Evolutionary conservation across 30 jellyfish, hydroid and myxozoan genomes (phyloP).

Genomic region (Phacellophora camtschatica): DNA sequence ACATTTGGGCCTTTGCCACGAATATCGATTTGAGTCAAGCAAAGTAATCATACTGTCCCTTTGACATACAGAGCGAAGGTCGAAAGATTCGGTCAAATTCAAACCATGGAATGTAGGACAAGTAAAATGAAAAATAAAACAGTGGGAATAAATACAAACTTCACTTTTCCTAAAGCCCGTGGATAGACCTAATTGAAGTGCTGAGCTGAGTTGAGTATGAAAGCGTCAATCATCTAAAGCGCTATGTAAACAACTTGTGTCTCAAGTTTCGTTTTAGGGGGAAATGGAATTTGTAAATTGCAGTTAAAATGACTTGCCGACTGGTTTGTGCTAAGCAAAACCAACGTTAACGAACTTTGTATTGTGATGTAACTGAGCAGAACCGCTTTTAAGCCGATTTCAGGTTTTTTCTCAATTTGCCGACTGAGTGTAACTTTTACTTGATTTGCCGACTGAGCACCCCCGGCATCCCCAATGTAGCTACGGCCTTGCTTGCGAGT

Average conservation of each 20-base stretch:
- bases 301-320: neutral
- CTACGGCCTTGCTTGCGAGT: no score
- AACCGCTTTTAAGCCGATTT: conserved; percentile 2
- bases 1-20: neutral
- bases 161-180: no score
- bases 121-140: no score
- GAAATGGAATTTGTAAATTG: neutral
- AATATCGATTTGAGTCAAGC: neutral
- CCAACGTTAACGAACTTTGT: neutral
- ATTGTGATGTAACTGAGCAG: conserved; percentile 9
- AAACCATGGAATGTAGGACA: no score
- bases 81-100: no score
- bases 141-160: no score
- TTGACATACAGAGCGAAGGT: neutral
- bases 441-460: neutral
- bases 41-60: neutral
- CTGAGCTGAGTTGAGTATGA: neutral
- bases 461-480: no score
- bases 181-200: neutral
- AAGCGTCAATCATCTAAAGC: neutral
- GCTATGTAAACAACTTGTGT: neutral
- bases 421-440: conserved; percentile 10
- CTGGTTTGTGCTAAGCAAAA: neutral
- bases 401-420: neutral
- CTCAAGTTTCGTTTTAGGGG: neutral